A percentile compares a stretch with the other conserved stretches of the same genome.
These are phyloP conservation scores for Drosophila setosimentum DNA, from an alignment of 2,888 invertebrate species.

Conservation along the genomic window DNA sequence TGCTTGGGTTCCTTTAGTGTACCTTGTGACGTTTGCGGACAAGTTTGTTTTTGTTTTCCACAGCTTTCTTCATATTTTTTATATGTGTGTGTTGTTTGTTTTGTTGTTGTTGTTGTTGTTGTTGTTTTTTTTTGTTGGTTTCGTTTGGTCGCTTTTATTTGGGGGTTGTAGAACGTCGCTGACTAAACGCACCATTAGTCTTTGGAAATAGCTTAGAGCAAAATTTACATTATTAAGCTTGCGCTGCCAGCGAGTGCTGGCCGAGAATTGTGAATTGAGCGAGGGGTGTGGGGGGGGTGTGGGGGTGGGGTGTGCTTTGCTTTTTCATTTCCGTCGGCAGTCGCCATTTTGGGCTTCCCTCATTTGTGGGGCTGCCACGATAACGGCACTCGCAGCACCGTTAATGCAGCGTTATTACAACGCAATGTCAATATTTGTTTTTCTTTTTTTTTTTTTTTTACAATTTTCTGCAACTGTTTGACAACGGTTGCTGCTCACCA, in stretches of 20 bases:
- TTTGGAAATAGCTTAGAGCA: constrained; percentile 81
- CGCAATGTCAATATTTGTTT: constrained; percentile 79
- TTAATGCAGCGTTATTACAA: constrained; percentile 80
- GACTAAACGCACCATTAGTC: constrained; percentile 81
- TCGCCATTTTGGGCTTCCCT: constrained; percentile 61
- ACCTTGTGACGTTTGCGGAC: constrained; percentile 58
- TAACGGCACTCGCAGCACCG: constrained; percentile 40
- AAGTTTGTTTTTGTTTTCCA: constrained; percentile 42
- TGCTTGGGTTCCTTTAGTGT: constrained; percentile 15
- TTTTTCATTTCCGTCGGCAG: constrained; percentile 60
- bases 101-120: too few relatives aligned
- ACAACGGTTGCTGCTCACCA: constrained; percentile 39
- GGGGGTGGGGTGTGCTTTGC: constrained; percentile 24
- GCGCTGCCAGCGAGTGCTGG: constrained; percentile 34
- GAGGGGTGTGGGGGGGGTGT: neutral
- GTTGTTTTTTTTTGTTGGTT: constrained; percentile 21
- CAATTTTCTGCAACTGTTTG: constrained; percentile 76
- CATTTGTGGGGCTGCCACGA: constrained; percentile 44
- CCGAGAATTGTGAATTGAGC: constrained; percentile 20
- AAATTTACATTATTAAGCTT: constrained; percentile 82
- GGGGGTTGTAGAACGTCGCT: constrained; percentile 53
- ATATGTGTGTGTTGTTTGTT: constrained; percentile 7
- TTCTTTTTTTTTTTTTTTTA: constrained; percentile 3
- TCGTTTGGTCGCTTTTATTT: constrained; percentile 34
- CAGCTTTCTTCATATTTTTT: constrained; percentile 2